Evolutionary conservation across 2,113 vertebrate genomes (phyloP).

Genomic region (Leptosomus discolor): DNA sequence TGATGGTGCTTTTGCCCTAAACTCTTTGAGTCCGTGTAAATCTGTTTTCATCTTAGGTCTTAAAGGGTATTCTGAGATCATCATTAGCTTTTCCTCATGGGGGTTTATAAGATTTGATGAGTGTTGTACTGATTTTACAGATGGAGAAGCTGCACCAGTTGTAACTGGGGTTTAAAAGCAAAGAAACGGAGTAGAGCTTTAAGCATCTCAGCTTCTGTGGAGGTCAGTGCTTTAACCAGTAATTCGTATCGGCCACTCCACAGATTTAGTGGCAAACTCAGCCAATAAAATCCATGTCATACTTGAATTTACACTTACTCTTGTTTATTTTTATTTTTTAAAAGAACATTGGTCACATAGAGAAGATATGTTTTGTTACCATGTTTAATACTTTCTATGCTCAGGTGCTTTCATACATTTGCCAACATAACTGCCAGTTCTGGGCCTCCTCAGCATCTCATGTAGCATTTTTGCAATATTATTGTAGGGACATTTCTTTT

Average conservation of each 20-base stretch:
- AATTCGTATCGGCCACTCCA: background rate
- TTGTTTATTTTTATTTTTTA: background rate
- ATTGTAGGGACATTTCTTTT: background rate
- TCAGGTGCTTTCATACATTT: background rate
- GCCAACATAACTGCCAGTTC: background rate
- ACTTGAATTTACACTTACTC: background rate
- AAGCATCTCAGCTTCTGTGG: background rate
- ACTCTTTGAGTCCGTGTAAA: slow-evolving; percentile 18
- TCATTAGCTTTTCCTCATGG: background rate
- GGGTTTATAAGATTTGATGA: slow-evolving; percentile 4
- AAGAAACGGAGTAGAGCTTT: background rate
- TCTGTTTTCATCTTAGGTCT: slow-evolving; percentile 36
- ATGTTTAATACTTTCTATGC: background rate
- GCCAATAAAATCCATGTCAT: background rate
- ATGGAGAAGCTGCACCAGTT: background rate
- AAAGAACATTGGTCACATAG: background rate
- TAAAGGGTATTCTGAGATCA: slow-evolving; percentile 38
- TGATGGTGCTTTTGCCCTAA: slow-evolving; percentile 41
- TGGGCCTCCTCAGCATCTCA: background rate
- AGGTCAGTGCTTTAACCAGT: background rate
- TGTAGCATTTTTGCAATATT: background rate
- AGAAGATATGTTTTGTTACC: background rate
- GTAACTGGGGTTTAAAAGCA: background rate
- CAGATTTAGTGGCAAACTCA: background rate
- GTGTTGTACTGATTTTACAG: background rate